Conservation (phyloP, 2,113 vertebrate species). For the Indicator maculatus region DNA sequence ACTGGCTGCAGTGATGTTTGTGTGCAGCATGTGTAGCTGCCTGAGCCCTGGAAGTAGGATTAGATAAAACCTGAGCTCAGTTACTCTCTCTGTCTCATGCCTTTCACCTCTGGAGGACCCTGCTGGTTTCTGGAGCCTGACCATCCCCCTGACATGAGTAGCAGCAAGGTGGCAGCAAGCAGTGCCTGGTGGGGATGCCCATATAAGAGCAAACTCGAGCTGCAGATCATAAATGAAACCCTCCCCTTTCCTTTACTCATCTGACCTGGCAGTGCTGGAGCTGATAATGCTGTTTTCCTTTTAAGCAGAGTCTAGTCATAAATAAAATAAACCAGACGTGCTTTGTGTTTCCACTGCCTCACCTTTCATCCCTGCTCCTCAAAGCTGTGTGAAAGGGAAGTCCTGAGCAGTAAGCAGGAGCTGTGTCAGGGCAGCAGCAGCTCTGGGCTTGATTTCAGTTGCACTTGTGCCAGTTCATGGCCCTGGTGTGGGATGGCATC, state of each 20-base stretch:
- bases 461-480: neutral
- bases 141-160: neutral
- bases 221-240: neutral
- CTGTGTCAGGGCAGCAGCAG: neutral
- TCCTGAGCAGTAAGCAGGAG: neutral
- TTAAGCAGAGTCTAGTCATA: slow-evolving; percentile 47
- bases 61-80: neutral
- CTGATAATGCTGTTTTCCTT: slow-evolving; percentile 53
- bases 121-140: neutral
- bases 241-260: slow-evolving; percentile 42
- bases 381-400: neutral
- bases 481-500: rapidly evolving
- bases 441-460: neutral
- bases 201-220: slow-evolving; percentile 40
- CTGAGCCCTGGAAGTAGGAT: neutral
- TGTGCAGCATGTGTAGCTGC: neutral
- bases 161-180: slow-evolving; percentile 18
- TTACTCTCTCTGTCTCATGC: neutral
- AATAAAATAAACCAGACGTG: slow-evolving; percentile 61
- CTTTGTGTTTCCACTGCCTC: slow-evolving; percentile 26
- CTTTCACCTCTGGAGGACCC: neutral
- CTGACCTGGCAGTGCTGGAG: neutral
- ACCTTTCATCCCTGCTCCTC: slow-evolving; percentile 38
- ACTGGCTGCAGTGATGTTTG: neutral
- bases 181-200: neutral